Conservation (phyloP, 2,113 vertebrate species). For the Micromys minutus region DNA sequence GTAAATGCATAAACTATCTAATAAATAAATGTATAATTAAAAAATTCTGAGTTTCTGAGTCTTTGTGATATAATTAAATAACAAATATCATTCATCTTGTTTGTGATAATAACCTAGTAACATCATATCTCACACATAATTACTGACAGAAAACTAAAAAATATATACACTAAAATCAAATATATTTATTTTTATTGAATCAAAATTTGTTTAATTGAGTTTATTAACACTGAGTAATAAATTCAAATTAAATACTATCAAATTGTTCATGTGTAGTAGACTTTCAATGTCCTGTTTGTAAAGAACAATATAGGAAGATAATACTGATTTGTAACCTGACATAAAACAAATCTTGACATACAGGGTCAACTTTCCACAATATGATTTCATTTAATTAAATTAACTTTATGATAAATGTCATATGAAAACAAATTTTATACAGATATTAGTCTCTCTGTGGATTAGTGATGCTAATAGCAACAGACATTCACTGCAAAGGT, state of each 20-base stretch:
- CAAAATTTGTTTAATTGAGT: neutral
- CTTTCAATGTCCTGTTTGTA: neutral
- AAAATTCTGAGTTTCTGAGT: neutral
- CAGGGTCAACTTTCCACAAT: neutral
- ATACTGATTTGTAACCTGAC: neutral
- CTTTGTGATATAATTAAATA: neutral
- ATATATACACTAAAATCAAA: neutral
- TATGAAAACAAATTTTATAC: conserved; percentile 9
- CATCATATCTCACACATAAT: neutral
- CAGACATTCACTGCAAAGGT: neutral
- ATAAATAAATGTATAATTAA: too few species aligned
- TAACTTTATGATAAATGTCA: neutral
- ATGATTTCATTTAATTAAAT: neutral
- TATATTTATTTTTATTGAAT: neutral
- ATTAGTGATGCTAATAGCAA: neutral
- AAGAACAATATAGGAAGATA: neutral
- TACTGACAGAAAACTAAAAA: neutral
- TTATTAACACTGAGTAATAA: neutral
- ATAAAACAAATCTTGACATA: neutral
- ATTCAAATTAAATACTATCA: conserved; percentile 17
- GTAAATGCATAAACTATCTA: too few species aligned
- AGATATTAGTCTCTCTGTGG: neutral
- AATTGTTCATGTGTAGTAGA: neutral
- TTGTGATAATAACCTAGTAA: neutral
- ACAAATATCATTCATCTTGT: neutral